These are phyloP conservation scores for Sitta carolinensis DNA, from an alignment of 2,797 vertebrate species.

Conservation along the genomic window DNA sequence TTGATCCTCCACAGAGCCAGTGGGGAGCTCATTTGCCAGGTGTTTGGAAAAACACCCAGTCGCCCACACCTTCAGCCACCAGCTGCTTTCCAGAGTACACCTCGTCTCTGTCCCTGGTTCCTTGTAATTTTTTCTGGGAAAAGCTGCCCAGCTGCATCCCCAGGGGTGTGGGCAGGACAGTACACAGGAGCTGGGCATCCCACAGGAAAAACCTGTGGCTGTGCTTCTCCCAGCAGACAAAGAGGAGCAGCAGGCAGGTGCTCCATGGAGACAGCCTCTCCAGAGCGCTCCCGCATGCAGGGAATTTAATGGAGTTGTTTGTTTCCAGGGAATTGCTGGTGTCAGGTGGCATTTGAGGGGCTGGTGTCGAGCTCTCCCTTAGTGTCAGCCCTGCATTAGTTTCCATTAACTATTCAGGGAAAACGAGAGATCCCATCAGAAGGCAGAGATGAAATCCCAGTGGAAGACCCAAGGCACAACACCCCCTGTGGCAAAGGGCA, in stretches of 20 bases:
- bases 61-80: background rate
- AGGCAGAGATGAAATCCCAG: background rate
- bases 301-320: slow-evolving; percentile 21
- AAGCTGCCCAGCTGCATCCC: background rate
- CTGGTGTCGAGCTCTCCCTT: background rate
- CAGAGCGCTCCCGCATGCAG: background rate
- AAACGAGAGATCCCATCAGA: background rate
- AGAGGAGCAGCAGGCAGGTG: slow-evolving; percentile 42
- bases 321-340: background rate
- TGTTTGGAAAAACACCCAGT: background rate
- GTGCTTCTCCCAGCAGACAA: background rate
- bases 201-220: background rate
- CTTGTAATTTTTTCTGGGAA: background rate
- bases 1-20: background rate
- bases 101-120: background rate
- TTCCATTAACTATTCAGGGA: background rate
- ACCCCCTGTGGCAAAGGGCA: accelerated
- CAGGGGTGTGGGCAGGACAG: background rate
- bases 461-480: accelerated
- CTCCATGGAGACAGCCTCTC: slow-evolving; percentile 42
- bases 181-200: background rate
- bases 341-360: background rate
- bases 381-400: background rate
- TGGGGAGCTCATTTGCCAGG: background rate
- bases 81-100: background rate